Percentiles rank a stretch among this genome's conserved stretches.
phyloP scores from a whole-genome alignment of 2,888 invertebrate species.

The Capitulum mitella region DNA sequence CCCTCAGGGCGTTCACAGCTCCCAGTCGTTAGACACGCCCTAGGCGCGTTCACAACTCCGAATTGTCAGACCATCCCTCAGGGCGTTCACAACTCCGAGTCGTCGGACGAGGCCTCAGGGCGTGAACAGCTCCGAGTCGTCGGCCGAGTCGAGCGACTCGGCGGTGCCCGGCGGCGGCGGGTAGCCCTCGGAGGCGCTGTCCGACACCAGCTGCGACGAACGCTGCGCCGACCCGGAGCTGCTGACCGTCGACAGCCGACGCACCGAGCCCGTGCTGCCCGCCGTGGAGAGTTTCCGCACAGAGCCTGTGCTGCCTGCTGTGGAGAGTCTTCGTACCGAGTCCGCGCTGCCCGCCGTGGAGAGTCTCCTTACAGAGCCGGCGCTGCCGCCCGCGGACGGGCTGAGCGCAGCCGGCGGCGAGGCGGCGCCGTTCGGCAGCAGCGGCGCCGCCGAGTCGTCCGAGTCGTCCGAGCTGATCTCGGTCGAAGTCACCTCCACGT shows the following conservation, averaged over 20 bases:
- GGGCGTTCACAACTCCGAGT: too few relatives aligned
- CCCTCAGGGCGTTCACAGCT: too few relatives aligned
- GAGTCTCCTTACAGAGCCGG: neutral
- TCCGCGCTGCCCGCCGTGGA: neutral
- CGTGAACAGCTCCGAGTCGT: neutral
- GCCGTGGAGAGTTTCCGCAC: too few relatives aligned
- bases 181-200: neutral
- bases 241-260: neutral
- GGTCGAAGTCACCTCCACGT: neutral
- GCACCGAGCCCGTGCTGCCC: neutral
- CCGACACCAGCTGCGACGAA: neutral
- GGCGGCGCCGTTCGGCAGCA: constrained; percentile 41
- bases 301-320: too few relatives aligned
- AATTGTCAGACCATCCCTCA: too few relatives aligned
- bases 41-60: too few relatives aligned
- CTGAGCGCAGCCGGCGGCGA: constrained; percentile 51
- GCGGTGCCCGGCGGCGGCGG: neutral
- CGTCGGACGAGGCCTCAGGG: neutral
- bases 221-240: neutral
- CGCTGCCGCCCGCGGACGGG: constrained; percentile 36
- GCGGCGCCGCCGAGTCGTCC: constrained; percentile 26
- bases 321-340: neutral
- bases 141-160: neutral
- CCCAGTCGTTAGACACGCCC: too few relatives aligned
- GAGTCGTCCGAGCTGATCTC: neutral